Percentiles rank a stretch among this genome's conserved stretches.
phyloP scores from a whole-genome alignment of 2,797 vertebrate species.

The Crotalus adamanteus region DNA sequence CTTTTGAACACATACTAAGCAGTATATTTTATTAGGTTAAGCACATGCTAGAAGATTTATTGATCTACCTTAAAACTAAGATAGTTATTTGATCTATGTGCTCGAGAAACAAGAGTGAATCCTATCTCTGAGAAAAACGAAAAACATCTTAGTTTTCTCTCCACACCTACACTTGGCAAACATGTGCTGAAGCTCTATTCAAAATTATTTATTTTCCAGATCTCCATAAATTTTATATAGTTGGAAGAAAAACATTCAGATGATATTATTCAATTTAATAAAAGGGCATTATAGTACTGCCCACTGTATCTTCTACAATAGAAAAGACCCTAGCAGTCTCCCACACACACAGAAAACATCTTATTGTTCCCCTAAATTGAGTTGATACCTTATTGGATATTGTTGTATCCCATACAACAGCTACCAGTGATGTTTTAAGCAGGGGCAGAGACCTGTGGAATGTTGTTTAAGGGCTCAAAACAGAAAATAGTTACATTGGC shows the following conservation, averaged over 20 bases:
- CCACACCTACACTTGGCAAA: not conserved
- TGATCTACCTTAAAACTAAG: not conserved
- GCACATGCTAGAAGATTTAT: not conserved
- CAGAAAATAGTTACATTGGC: not conserved
- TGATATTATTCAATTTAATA: not conserved
- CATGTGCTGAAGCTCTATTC: not conserved
- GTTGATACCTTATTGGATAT: not conserved
- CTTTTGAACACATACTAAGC: not conserved
- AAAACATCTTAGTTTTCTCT: not conserved
- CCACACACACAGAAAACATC: not conserved
- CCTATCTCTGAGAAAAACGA: not conserved
- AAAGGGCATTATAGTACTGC: not conserved
- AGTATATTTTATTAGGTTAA: not conserved
- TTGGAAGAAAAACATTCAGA: not conserved
- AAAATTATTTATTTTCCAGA: not conserved
- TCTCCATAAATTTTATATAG: not conserved
- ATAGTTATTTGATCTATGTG: not conserved
- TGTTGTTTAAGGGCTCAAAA: not conserved
- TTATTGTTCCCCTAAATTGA: not conserved
- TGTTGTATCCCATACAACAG: not conserved
- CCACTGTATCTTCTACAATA: not conserved
- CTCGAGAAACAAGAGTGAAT: not conserved
- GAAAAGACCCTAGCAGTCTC: not conserved
- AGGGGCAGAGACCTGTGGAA: not conserved
- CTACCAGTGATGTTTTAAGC: not conserved